A percentile compares a stretch with the other conserved stretches of the same genome.
phyloP scores from a whole-genome alignment of 2,888 invertebrate genomes.

The Timandra comae region DNA sequence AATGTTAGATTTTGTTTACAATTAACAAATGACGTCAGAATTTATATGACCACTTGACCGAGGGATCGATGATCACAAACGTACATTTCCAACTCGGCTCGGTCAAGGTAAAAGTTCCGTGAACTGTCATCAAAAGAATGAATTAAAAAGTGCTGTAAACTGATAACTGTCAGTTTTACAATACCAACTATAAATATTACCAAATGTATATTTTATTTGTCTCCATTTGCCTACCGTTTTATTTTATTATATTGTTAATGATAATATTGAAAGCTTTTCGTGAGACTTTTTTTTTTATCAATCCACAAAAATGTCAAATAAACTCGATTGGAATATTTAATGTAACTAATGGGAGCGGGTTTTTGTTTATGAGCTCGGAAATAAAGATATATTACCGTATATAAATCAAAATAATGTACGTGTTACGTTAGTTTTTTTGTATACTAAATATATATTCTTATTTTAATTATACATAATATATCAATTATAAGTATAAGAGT shows the following conservation, averaged over 20 bases:
- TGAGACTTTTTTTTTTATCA: constrained; percentile 22
- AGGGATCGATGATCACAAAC: no score
- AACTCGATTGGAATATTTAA: constrained; percentile 20
- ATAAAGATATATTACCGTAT: constrained; percentile 16
- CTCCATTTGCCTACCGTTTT: constrained; percentile 27
- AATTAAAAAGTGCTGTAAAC: not conserved
- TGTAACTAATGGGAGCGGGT: constrained; percentile 26
- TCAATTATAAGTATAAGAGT: no score
- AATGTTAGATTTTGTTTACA: no score
- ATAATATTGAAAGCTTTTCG: constrained; percentile 21
- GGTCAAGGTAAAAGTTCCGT: no score
- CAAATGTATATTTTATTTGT: constrained; percentile 28
- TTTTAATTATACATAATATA: no score
- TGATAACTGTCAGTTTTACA: constrained; percentile 26
- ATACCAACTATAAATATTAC: constrained; percentile 24
- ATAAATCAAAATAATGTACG: constrained; percentile 19
- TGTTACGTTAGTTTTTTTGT: not conserved
- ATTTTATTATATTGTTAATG: constrained; percentile 26
- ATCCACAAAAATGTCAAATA: constrained; percentile 15
- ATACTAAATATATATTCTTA: no score
- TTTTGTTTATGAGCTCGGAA: constrained; percentile 22
- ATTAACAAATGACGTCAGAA: no score
- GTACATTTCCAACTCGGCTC: no score
- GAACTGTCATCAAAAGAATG: no score
- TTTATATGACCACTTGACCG: no score